These are phyloP conservation scores for Diadegma fenestrale DNA, from an alignment of 2,888 invertebrate species.

Conservation along the genomic window DNA sequence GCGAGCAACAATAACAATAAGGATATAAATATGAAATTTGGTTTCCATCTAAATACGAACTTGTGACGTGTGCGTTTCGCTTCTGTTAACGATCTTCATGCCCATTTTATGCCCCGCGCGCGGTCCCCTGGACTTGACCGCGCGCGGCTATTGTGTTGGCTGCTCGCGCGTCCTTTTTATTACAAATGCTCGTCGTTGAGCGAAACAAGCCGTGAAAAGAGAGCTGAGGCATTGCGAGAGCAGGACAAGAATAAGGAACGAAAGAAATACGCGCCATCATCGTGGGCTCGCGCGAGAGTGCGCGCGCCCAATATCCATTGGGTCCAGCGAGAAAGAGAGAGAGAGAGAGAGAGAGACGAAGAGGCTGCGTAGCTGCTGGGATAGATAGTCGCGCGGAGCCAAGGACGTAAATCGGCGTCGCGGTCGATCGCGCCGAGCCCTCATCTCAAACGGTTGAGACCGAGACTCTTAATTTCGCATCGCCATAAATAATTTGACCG, in stretches of 20 bases:
- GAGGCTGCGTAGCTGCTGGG: slow-evolving; percentile 12
- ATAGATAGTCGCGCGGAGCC: slow-evolving; percentile 67
- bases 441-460: slow-evolving; percentile 79
- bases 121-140: background rate
- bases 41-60: slow-evolving; percentile 3
- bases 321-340: slow-evolving; percentile 42
- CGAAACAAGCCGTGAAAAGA: slow-evolving; percentile 59
- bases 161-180: slow-evolving; percentile 51
- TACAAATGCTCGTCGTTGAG: slow-evolving; percentile 46
- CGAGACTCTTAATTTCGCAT: slow-evolving; percentile 84
- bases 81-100: slow-evolving; percentile 53
- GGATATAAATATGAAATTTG: slow-evolving; percentile 10
- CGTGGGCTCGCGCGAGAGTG: slow-evolving; percentile 34
- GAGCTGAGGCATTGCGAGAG: slow-evolving; percentile 29
- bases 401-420: slow-evolving; percentile 81
- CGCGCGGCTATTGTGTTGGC: slow-evolving; percentile 44
- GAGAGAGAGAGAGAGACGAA: slow-evolving; percentile 48
- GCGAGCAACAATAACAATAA: too few relatives aligned
- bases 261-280: slow-evolving; percentile 63
- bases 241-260: slow-evolving; percentile 20
- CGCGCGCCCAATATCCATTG: slow-evolving; percentile 31
- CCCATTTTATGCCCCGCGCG: slow-evolving; percentile 26
- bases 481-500: slow-evolving; percentile 84
- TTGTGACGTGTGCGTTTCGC: slow-evolving; percentile 18
- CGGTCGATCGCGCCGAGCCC: slow-evolving; percentile 75